Percentiles rank a stretch among this genome's conserved stretches.
Conservation (phyloP, 2,797 vertebrate species). For the Hydrolagus colliei region DNA sequence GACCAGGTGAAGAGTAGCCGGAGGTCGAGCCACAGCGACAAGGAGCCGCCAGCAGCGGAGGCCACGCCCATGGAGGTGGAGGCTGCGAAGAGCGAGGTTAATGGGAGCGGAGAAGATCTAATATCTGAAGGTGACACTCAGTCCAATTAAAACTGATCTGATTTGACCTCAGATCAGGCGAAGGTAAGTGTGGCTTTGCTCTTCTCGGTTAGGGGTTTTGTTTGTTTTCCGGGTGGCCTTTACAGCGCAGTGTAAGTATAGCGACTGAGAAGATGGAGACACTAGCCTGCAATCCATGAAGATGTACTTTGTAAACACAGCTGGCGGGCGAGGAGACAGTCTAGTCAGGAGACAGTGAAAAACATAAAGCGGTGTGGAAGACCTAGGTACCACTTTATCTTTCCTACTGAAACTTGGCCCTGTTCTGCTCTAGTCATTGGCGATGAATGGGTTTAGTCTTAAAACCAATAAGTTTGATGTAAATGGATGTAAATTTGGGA, state of each 20-base stretch:
- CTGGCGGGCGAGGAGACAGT: conserved; percentile 97
- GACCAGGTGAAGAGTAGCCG: conserved; percentile 86
- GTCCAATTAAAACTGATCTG: conserved; percentile 99
- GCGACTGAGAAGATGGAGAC: conserved; percentile 80
- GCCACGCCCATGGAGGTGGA: conserved; percentile 81
- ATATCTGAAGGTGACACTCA: conserved; percentile 99
- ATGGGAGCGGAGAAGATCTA: conserved; percentile 91
- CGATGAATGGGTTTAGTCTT: conserved; percentile 15
- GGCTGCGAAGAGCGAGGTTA: conserved; percentile 80
- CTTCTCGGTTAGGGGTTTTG: conserved; percentile 74
- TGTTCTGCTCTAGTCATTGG: conserved; percentile 13
- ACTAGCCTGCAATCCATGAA: conserved; percentile 4
- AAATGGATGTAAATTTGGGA: not conserved
- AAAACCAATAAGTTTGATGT: not conserved
- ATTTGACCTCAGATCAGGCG: conserved; percentile 99
- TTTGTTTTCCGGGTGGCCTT: conserved; percentile 66
- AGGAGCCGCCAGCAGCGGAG: conserved; percentile 76
- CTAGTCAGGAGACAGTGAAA: conserved; percentile 75
- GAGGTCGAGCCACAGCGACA: conserved; percentile 75
- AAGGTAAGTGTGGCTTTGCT: conserved; percentile 77
- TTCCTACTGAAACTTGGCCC: conserved; percentile 10
- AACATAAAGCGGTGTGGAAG: conserved; percentile 12
- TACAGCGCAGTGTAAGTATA: conserved; percentile 99
- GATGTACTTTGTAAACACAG: conserved; percentile 61
- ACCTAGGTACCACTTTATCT: conserved; percentile 26